Base-by-base conservation (phyloP, 2,113 vertebrate genomes). In the Grallaria varia region DNA sequence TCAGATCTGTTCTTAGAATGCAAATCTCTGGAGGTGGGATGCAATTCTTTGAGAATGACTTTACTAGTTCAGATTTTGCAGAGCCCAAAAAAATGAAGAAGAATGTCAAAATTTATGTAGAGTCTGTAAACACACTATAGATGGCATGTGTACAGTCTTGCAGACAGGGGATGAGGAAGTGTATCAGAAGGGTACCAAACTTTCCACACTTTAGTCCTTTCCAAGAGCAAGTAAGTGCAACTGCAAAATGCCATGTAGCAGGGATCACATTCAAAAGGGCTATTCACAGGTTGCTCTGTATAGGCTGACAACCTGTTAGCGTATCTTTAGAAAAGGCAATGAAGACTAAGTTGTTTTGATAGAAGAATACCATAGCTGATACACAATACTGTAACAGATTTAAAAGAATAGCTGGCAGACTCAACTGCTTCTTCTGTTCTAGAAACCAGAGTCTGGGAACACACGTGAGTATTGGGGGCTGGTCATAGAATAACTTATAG, bases 401-500 rank as follows among this genome's bases (percentile, higher is more conserved):
- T 45, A 30, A 25, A 77, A 49, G 40, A 77, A 60, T 0, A 60
- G 45, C 37, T 20, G 75, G 37, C 6, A 75, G 49, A 75, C 25
- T 45, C 35, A 71, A 56, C 16, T 76, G 35, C 4, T 67, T 79
- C 27, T 76, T 44, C 31, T 62, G 20, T 50, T 68, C 52, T 53
- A 77, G 50, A 84, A 95, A 30, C 28, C 37, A 81, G 50, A 45
- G 28, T 44, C 37, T 37, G 19, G 30, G 23, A 81, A 67, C 14
- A 55, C 21, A 35, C 0, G 16, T 18, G n/a, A 84, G 12, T 63
- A 69, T 0, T 16, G 6, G 10, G 2, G 7, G 10, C 3, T 44
- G n/a, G 31, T 30, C 15, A 52, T 2, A 42, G 22, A 21, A 22
- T 35, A 44, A 56, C 67, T 50, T 50, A 75, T 55, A 37, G 21